These are phyloP conservation scores for Fragum fragum DNA, from an alignment of 2,888 invertebrate genomes.

Conservation along the genomic window DNA sequence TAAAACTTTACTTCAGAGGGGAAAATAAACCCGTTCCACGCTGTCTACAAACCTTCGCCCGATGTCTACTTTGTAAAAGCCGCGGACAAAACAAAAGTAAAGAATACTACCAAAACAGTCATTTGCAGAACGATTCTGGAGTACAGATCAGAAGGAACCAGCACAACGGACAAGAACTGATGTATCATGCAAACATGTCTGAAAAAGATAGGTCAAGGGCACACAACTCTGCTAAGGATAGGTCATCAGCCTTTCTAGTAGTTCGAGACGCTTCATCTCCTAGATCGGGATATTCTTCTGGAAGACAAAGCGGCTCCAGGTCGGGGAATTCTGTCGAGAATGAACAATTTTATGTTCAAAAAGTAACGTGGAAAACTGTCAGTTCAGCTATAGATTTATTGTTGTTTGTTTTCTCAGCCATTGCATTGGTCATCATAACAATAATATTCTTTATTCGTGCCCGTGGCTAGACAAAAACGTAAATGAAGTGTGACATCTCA, in stretches of 20 bases:
- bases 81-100: neutral
- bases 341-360: neutral
- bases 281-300: neutral
- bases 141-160: neutral
- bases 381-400: neutral
- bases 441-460: neutral
- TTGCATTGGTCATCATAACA: neutral
- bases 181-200: neutral
- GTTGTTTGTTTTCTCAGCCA: neutral
- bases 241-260: neutral
- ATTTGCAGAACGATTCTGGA: neutral
- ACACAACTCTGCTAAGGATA: neutral
- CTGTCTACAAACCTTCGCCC: neutral
- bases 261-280: neutral
- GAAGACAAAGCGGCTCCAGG: neutral
- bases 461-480: neutral
- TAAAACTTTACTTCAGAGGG: neutral
- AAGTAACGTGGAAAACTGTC: neutral
- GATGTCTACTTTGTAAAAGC: slow-evolving; percentile 1
- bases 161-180: neutral
- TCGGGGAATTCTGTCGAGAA: neutral
- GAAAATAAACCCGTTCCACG: neutral
- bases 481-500: too few relatives aligned
- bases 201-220: neutral
- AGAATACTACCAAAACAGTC: neutral